Base-by-base conservation (phyloP, 2,888 invertebrate species). In the Megalurothrips usitatus region DNA sequence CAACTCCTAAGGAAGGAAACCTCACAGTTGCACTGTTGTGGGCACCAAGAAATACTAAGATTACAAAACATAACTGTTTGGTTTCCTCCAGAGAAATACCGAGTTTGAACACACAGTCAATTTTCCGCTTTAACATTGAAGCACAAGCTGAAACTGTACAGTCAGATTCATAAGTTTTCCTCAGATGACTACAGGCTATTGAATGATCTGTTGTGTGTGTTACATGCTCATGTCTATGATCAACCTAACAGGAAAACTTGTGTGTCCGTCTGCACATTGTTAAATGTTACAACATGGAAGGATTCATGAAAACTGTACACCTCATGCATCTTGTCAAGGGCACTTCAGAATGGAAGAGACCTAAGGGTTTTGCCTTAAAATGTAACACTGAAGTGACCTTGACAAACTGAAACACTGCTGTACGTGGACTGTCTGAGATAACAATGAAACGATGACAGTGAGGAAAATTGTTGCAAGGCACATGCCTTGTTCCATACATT, bases 121-220 rank as follows among this genome's bases (percentile, higher is more conserved):
- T 12, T 75, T 75, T 75, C 19, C 58, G 68, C 12, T 26, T 75
- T 12, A 23, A 75, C 68, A 75, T 58, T 58, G 34, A 75, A 26
- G 68, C 68, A 75, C 26, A 26, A 75, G 9, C 26, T 75, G 68
- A 23, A 26, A 75, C 17, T 11, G 68, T 75, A 75, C 68, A 75
- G 68, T 75, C 68, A 75, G 68, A 75, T 75, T 75, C 68, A 75
- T 26, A 75, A 75, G 68, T 75, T 75, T 75, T 75, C 68, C 68
- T 26, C 68, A 10, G 68, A 14, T 58, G 58, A 58, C 58, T 14
- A 58, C 58, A 58, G 17, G 58, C 34, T 43, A 43, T 58, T 58
- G 19, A 58, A 58, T 58, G 4, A 58, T 14, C 19, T 9, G 68
- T 75, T 75, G 68, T 75, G 68, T 75, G 68, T 75, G 68, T 75